Conservation (phyloP, 2,113 vertebrate species). For the Ailurus styani region DNA sequence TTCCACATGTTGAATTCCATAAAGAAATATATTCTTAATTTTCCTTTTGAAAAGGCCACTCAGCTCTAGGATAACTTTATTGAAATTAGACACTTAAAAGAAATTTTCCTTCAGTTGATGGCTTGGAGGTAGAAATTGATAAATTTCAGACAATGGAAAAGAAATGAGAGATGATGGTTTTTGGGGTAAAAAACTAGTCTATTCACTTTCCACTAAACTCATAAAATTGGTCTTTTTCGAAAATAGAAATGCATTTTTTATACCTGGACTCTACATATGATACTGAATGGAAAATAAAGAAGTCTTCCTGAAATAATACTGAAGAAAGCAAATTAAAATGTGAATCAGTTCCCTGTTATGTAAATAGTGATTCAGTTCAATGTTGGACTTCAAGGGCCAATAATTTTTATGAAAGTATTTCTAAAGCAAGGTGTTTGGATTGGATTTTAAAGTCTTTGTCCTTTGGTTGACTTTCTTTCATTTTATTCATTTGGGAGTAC, state of each 20-base stretch:
- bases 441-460: constrained; percentile 2
- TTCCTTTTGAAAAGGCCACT: background rate
- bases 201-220: constrained; percentile 17
- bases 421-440: constrained; percentile 50
- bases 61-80: background rate
- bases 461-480: constrained; percentile 58
- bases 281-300: constrained; percentile 54
- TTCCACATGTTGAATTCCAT: background rate
- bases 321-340: constrained; percentile 45
- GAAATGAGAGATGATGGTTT: background rate
- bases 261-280: constrained; percentile 12
- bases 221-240: constrained; percentile 36
- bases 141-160: constrained; percentile 14
- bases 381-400: background rate
- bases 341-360: constrained; percentile 40
- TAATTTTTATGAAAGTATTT: constrained; percentile 45
- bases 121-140: background rate
- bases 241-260: constrained; percentile 14
- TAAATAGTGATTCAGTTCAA: constrained; percentile 13
- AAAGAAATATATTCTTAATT: background rate
- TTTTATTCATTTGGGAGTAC: background rate
- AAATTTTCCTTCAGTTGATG: background rate
- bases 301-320: constrained; percentile 54
- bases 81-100: constrained; percentile 4
- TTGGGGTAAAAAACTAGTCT: background rate